Evolutionary conservation across 2,797 vertebrate species (phyloP).

Genomic region (Enteromius thamalakanensis): DNA sequence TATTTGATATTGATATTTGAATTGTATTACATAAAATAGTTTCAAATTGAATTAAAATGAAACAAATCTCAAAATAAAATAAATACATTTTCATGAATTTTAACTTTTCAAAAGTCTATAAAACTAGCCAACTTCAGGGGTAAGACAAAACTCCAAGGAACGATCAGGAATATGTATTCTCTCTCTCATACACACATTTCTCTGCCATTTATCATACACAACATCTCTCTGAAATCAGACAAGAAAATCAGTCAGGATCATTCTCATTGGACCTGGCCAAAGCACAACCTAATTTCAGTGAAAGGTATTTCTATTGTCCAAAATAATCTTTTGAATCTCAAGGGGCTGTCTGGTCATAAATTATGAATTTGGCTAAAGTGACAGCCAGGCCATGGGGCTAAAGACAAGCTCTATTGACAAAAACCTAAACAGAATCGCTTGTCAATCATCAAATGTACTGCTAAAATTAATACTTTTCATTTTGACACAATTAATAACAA

Average conservation of each 20-base stretch:
- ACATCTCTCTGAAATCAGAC: not conserved
- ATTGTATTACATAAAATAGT: no score
- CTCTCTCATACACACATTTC: not conserved
- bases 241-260: not conserved
- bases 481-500: not conserved
- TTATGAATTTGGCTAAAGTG: conserved; percentile 29
- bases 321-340: conserved; percentile 26
- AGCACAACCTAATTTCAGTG: not conserved
- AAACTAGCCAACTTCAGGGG: not conserved
- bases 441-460: not conserved
- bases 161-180: not conserved
- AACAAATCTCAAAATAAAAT: not conserved
- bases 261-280: not conserved
- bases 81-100: not conserved
- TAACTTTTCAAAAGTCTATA: not conserved
- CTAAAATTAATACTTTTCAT: not conserved
- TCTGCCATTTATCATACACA: not conserved
- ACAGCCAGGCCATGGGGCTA: not conserved
- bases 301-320: conserved; percentile 29
- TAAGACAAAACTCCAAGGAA: not conserved
- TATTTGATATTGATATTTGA: no score
- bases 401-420: not conserved
- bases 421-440: not conserved
- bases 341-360: conserved; percentile 23
- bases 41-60: not conserved